Evolutionary conservation across 2,113 vertebrate species (phyloP).

Genomic region (Pipa parva): DNA sequence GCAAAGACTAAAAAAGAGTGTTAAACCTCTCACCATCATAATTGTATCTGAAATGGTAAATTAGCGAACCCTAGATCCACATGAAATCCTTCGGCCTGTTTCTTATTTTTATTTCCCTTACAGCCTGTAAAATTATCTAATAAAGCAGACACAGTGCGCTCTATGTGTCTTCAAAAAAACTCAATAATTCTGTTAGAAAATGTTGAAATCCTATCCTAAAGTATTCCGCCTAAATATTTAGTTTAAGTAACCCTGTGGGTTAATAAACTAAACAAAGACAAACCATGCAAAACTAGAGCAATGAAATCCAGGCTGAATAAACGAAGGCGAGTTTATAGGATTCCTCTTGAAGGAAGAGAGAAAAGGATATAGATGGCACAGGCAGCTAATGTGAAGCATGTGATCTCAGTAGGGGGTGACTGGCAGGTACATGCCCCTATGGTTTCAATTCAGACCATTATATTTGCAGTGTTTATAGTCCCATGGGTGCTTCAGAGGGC

Average conservation of each 20-base stretch:
- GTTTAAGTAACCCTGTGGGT: slow-evolving; percentile 93
- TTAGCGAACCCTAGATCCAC: slow-evolving; percentile 18
- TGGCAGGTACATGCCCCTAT: slow-evolving; percentile 57
- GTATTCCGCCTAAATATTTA: slow-evolving; percentile 88
- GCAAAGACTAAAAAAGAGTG: no score
- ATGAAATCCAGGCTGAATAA: slow-evolving; percentile 98
- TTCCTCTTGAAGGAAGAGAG: slow-evolving; percentile 67
- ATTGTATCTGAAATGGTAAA: slow-evolving; percentile 40
- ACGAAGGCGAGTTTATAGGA: slow-evolving; percentile 94
- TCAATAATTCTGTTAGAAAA: slow-evolving; percentile 80
- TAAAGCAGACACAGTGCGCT: slow-evolving; percentile 72
- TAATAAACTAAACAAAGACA: slow-evolving; percentile 99
- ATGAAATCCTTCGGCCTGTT: slow-evolving; percentile 48
- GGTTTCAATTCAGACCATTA: neutral
- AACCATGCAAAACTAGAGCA: slow-evolving; percentile 92
- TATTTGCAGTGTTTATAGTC: neutral
- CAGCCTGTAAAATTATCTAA: slow-evolving; percentile 72
- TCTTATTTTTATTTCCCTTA: slow-evolving; percentile 60
- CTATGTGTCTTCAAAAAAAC: slow-evolving; percentile 74
- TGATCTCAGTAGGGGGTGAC: slow-evolving; percentile 55
- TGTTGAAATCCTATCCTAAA: slow-evolving; percentile 81
- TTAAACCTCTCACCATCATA: slow-evolving; percentile 26
- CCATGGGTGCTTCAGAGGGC: no score
- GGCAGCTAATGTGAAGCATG: slow-evolving; percentile 87
- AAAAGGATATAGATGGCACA: slow-evolving; percentile 68